These are phyloP conservation scores for Carettochelys insculpta DNA, from an alignment of 2,113 vertebrate genomes.

Conservation along the genomic window DNA sequence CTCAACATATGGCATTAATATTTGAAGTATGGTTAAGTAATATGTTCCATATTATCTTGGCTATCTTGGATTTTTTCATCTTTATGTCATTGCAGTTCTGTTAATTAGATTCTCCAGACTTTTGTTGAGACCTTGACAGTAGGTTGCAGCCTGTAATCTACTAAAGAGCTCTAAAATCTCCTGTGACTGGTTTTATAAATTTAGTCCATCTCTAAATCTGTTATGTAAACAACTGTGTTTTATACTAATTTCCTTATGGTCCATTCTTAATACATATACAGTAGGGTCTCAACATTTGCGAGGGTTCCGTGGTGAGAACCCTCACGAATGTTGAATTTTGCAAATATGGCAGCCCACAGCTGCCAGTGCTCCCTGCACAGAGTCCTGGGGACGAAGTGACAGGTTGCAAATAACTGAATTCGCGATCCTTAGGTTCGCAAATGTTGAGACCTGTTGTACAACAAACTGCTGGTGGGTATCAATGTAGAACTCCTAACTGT, in stretches of 20 bases:
- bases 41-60: background rate
- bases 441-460: no score
- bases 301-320: no score
- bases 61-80: background rate
- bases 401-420: no score
- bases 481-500: background rate
- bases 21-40: background rate
- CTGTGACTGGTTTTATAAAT: background rate
- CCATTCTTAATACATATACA: background rate
- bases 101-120: background rate
- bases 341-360: no score
- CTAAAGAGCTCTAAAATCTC: background rate
- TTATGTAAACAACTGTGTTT: rapidly evolving
- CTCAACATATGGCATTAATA: background rate
- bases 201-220: background rate
- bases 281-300: no score
- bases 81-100: background rate
- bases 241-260: background rate
- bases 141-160: background rate
- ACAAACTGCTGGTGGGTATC: background rate
- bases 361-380: no score
- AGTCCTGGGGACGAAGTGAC: no score
- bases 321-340: no score
- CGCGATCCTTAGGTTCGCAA: no score
- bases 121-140: background rate